phyloP scores from a whole-genome alignment of 1,140 invertebrate species.

The Macrosteles quadrilineatus region DNA sequence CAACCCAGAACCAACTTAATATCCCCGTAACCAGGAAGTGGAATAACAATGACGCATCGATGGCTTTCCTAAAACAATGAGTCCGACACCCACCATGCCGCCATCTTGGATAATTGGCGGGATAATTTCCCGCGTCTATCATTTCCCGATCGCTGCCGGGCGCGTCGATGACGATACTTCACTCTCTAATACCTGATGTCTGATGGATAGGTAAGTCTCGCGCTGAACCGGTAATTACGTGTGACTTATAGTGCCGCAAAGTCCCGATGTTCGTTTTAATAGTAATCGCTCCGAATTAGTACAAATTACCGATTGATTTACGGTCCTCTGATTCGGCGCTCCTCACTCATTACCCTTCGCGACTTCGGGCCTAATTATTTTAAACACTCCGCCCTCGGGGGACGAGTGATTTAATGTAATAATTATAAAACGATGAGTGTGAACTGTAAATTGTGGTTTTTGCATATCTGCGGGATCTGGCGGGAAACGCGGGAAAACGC shows the following conservation, averaged over 20 bases:
- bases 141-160: neutral
- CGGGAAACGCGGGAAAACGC: too few relatives aligned
- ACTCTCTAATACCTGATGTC: conserved; percentile 18
- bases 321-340: neutral
- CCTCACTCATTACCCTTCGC: conserved; percentile 7
- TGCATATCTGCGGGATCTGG: too few relatives aligned
- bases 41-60: too few relatives aligned
- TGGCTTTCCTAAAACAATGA: too few relatives aligned
- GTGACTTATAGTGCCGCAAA: conserved; percentile 11
- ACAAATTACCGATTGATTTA: conserved; percentile 24
- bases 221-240: neutral
- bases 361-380: conserved; percentile 23
- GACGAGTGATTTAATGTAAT: conserved; percentile 2
- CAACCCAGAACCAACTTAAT: neutral
- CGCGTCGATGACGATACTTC: neutral
- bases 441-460: neutral
- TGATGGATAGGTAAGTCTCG: conserved; percentile 2
- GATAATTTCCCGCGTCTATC: conserved; percentile 13
- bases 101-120: conserved; percentile 21
- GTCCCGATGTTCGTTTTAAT: neutral
- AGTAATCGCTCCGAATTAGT: conserved; percentile 22
- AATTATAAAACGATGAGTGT: conserved; percentile 18
- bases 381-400: neutral
- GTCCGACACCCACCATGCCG: conserved; percentile 1
- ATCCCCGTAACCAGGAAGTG: too few relatives aligned